Evolutionary conservation across 1,140 invertebrate species (phyloP), one percentile per base, ranked within the genome.

Genomic region (Pachypsylla venusta): DNA sequence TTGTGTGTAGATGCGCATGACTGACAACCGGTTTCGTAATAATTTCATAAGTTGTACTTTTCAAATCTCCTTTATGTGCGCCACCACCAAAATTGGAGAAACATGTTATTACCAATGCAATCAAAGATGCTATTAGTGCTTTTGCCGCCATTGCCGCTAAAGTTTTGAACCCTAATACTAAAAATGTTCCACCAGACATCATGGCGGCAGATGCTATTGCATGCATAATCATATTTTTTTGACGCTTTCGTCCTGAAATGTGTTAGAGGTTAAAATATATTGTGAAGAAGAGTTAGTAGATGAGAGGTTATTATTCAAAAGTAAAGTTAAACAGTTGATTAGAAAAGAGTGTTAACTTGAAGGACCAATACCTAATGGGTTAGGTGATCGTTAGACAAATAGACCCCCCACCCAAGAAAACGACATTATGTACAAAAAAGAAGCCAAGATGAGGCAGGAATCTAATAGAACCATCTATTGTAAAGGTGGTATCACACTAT

Each of bases 21-120:
- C 77, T 78, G 67, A 87, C 85, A 0, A 88, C 76, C 0, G 86
- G 86, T 64, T 88, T 89, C 54, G 83, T 81, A 27, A 89, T 80
- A 54, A 89, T 86, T 70, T 89, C 86, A 66, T 89, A 89, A 0
- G 85, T 87, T 1, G 85, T 86, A 20, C 82, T 83, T 63, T 84
- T 84, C 1, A 56, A 59, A 12, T 62, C 58, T 14, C 55, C 39
- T 5, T 61, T 57, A 20, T 79, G 77, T 16, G 79, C 78, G 16
- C 81, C 80, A 0, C 81, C 75, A 20, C 86, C 65, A 0, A 82
- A 80, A 63, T 87, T 88, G 24, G 87, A 77, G 26, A 89, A 80
- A 1, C 81, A 84, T 0, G 86, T 84, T 0, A 89, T 70, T 68
- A 88, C 79, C 1, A 89, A 71, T 0, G 87, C 83, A 77, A 89